phyloP scores from a whole-genome alignment of 30 jellyfish, hydroid and myxozoan genomes.

The Aurelia sp. region DNA sequence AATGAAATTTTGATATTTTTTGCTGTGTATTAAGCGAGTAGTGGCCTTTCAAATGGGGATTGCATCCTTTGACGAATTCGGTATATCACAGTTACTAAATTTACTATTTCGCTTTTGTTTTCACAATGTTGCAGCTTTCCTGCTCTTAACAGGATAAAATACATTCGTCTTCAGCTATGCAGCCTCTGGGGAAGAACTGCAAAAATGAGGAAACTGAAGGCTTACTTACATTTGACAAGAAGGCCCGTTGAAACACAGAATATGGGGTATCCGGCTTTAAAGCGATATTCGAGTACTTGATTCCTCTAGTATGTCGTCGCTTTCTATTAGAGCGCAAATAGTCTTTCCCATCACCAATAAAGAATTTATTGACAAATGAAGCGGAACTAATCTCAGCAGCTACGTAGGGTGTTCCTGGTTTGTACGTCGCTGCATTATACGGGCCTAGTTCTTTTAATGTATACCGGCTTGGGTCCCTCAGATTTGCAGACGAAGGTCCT shows the following conservation, averaged over 20 bases:
- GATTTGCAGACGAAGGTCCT: not conserved
- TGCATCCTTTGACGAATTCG: too few relatives aligned
- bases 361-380: constrained; percentile 26
- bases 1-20: too few relatives aligned
- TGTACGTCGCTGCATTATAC: constrained; percentile 49
- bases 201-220: too few relatives aligned
- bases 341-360: constrained; percentile 84
- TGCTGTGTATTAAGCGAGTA: too few relatives aligned
- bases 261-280: constrained; percentile 65
- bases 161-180: too few relatives aligned
- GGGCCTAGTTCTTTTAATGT: constrained; percentile 29
- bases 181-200: too few relatives aligned
- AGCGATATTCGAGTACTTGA: constrained; percentile 50
- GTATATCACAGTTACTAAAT: too few relatives aligned
- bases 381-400: constrained; percentile 67
- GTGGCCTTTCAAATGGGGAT: too few relatives aligned
- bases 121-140: too few relatives aligned
- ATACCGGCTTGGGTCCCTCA: constrained; percentile 33
- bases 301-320: constrained; percentile 38
- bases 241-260: constrained; percentile 70
- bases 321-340: constrained; percentile 27
- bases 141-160: too few relatives aligned
- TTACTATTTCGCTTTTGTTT: too few relatives aligned
- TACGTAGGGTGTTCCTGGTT: constrained; percentile 64
- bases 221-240: constrained; percentile 38